A percentile compares a stretch with the other conserved stretches of the same genome.
These are phyloP conservation scores for Leptopterna dolabrata DNA, from an alignment of 2,888 invertebrate genomes.

Conservation along the genomic window DNA sequence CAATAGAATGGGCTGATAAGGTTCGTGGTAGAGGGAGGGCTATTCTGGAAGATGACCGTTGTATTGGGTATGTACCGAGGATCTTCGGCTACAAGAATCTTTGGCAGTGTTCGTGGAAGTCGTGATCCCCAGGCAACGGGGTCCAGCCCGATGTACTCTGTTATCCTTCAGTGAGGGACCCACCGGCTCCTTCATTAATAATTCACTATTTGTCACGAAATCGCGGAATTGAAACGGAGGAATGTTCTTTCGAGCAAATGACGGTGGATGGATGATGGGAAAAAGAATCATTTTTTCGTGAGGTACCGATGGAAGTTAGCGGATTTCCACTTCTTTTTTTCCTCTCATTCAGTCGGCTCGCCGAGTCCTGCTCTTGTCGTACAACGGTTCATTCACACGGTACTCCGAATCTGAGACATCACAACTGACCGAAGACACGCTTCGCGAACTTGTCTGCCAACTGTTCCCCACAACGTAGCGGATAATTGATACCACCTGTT, in stretches of 20 bases:
- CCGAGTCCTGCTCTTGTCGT: background rate
- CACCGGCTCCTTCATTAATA: conserved; percentile 10
- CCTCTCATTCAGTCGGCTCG: background rate
- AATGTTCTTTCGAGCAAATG: background rate
- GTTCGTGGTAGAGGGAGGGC: background rate
- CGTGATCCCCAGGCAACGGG: conserved; percentile 19
- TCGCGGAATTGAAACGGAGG: conserved; percentile 28
- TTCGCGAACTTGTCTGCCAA: background rate
- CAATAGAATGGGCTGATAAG: background rate
- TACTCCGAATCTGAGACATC: background rate
- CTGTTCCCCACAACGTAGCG: background rate
- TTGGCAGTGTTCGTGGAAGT: conserved; percentile 18
- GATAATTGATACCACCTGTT: too few species aligned
- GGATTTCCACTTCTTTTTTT: background rate
- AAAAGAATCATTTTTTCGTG: background rate
- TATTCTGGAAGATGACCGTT: conserved; percentile 12
- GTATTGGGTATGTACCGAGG: background rate
- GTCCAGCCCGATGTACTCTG: background rate
- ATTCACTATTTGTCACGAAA: conserved; percentile 36
- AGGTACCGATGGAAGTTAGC: background rate
- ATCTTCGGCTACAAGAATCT: background rate
- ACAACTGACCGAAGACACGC: background rate
- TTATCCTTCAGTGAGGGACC: background rate
- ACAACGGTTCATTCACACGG: conserved; percentile 37
- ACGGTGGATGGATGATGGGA: background rate